A percentile compares a stretch with the other conserved stretches of the same genome.
These are phyloP conservation scores for Macrostomum lignano DNA, from an alignment of 1,140 invertebrate species.

Conservation along the genomic window DNA sequence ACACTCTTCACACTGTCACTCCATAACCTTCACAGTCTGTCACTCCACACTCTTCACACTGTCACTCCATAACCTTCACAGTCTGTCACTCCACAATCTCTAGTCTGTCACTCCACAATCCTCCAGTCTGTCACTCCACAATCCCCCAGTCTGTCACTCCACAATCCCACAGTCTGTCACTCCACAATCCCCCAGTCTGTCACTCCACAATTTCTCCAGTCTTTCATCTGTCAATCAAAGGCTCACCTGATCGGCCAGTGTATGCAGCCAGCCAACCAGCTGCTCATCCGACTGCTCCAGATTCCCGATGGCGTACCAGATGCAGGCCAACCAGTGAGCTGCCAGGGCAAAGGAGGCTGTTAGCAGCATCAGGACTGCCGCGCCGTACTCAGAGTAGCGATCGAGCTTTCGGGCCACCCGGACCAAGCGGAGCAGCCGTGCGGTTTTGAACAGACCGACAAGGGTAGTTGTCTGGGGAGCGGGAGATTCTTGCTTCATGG, in stretches of 20 bases:
- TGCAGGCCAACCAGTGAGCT: constrained; percentile 49
- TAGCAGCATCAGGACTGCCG: constrained; percentile 85
- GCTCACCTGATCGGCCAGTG: constrained; percentile 17
- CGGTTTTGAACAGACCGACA: constrained; percentile 89
- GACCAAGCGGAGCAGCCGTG: constrained; percentile 68
- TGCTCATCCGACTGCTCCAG: constrained; percentile 14
- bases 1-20: too few species aligned
- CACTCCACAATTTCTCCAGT: neutral
- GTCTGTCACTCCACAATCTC: too few species aligned
- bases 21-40: too few species aligned
- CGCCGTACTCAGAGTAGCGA: constrained; percentile 93
- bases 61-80: too few species aligned
- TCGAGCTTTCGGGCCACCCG: constrained; percentile 90
- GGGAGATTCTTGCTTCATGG: too few species aligned
- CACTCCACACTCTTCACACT: too few species aligned
- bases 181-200: too few species aligned
- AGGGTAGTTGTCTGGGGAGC: constrained; percentile 65
- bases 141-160: too few species aligned
- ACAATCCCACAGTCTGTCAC: too few species aligned
- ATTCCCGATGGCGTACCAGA: constrained; percentile 44
- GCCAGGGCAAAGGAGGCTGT: constrained; percentile 33
- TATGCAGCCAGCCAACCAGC: constrained; percentile 23
- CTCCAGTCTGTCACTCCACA: too few species aligned
- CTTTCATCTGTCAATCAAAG: too few species aligned
- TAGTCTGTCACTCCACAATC: too few species aligned